Evolutionary conservation across 2,888 invertebrate genomes (phyloP), one percentile per base, ranked within the genome.

Genomic region (Lithosia quadra): DNA sequence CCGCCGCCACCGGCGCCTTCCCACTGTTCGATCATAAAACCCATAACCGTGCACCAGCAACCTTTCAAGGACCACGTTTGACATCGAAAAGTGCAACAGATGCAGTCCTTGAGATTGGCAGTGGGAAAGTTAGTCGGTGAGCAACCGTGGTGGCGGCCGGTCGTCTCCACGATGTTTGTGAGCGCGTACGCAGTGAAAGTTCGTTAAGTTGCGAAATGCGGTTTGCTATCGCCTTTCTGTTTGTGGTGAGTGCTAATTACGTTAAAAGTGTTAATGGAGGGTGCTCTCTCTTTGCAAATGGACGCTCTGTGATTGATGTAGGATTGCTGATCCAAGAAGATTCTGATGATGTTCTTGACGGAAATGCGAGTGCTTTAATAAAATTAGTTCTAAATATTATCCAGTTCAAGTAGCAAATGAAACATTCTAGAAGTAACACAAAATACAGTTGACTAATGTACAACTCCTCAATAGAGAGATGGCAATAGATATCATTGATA

Each of bases 241-340:
- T 94, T 93, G 92, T 94, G 95, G 95, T 95, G 95, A 95, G 95
- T 95, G 93, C 86, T 88, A 89, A 91, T 90, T 90, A 89, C 87
- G 88, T 86, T 87, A 86, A 86, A 91, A 90, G 90, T 91, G 92
- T 83, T 88, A 87, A 87, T 84, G 81, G 82, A 86, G 87, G 88
- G 87, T 88, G 90, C 84, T 87, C 85, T 86, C 84, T 86, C 82
- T 82, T 83, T 78, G 78, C 77, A 77, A 76, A 77, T 77, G 80
- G 82, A 82, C 80, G 79, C 74, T 66, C 69, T 73, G 79, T 79
- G 75, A 73, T 71, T 74, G 73, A 71, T 68, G 59, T 70, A 77
- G 76, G 79, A 79, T 77, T 73, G 72, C 70, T 68, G 71, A 71
- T 68, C 69, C 72, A 69, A 69, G 77, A 81, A 74, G 62, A 74